These are phyloP conservation scores for Oscheius sp. DNA, from an alignment of 2,888 invertebrate genomes.

Conservation along the genomic window DNA sequence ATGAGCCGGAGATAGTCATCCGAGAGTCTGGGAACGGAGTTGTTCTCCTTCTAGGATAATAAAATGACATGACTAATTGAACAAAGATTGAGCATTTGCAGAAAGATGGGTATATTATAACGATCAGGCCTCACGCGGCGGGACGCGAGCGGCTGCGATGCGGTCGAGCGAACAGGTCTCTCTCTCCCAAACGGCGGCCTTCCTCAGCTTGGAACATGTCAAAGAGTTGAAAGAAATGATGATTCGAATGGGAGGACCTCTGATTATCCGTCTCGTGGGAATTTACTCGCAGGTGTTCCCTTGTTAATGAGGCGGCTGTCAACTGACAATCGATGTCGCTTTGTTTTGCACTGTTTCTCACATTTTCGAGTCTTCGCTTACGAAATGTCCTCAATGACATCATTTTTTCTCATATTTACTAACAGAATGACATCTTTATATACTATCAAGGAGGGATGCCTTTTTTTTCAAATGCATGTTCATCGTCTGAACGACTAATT, in stretches of 20 bases:
- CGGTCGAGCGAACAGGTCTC: constrained; percentile 20
- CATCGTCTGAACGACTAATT: too few species aligned
- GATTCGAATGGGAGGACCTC: too few species aligned
- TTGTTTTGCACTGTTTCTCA: too few species aligned
- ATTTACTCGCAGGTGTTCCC: too few species aligned
- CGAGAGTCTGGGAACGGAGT: not conserved
- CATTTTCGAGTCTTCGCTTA: too few species aligned
- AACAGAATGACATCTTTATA: too few species aligned
- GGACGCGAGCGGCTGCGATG: constrained; percentile 25
- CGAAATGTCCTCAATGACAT: too few species aligned
- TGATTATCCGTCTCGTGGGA: too few species aligned
- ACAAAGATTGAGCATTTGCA: constrained; percentile 31
- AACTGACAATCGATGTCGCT: not conserved
- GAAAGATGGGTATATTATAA: constrained; percentile 37
- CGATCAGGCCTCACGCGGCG: constrained; percentile 33
- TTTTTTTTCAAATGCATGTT: too few species aligned
- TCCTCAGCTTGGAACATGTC: not conserved
- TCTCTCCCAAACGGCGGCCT: not conserved
- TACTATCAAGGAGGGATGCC: too few species aligned
- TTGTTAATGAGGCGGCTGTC: not conserved
- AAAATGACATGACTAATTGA: constrained; percentile 8
- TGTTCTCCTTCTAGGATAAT: not conserved
- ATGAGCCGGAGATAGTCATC: not conserved
- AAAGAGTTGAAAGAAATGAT: not conserved
- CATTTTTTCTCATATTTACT: too few species aligned